Base-by-base conservation (phyloP, 2,797 vertebrate genomes). In the Halcyon badia region DNA sequence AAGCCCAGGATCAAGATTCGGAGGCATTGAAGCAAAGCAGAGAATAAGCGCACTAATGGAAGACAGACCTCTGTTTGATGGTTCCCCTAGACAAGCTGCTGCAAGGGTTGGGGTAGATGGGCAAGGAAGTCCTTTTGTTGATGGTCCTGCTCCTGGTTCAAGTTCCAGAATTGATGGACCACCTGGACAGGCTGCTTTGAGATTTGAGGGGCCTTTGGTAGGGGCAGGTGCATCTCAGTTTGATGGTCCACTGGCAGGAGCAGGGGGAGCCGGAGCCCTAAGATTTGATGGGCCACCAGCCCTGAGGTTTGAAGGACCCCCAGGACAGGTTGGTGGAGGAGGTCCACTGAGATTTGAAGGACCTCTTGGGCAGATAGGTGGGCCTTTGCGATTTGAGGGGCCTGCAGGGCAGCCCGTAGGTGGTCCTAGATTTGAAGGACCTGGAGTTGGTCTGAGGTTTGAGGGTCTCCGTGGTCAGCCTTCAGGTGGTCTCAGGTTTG, bases 271-370 rank as follows among this genome's bases (percentile, higher is more conserved):
- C 54, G 98, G 97, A 95, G 62, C 96, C 33, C 85, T 98, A n/a
- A 98, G 98, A 87, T 99, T 99, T 97, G 99, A 99, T 77, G 98
- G 97, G 78, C 98, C 98, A 26, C 96, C 97, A 89, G 98, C 98
- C 1, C 89, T 98, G 90, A 98, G 99, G 84, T 99, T 99, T 91
- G 99, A 99, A 10, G 98, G 98, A 22, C 98, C 98, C 7, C 89
- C 96, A 2, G 98, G 97, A 42, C 98, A 98, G 25, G 95, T 97
- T 15, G 90, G 97, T 68, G 97, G 97, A 75, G 98, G 98, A 30
- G 97, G 93, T 41, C 93, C 97, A 0, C 37, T 98, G 86, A 97
- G 98, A 48, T 99, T 99, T 77, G 99, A 99, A 11, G 98, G 98
- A 4, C 98, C 98, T 89, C 98, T 98, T 14, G 97, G 95, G 26